Conservation (phyloP, 2,113 vertebrate genomes). For the Strigops habroptila region DNA sequence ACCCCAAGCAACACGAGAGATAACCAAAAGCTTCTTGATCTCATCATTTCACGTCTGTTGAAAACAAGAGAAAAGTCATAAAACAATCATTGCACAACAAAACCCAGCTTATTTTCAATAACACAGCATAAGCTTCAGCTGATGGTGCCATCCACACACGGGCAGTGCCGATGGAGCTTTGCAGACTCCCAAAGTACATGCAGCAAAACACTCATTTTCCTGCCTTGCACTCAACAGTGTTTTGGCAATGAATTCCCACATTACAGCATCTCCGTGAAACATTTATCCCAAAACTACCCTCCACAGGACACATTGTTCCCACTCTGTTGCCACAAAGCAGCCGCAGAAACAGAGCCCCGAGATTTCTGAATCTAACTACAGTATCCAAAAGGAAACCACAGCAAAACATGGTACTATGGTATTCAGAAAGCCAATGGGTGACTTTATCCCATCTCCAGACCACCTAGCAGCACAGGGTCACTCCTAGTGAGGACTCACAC, state of each 20-base stretch:
- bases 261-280: rapidly evolving
- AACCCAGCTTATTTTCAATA: neutral
- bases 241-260: neutral
- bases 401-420: rapidly evolving
- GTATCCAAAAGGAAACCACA: neutral
- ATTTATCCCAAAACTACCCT: neutral
- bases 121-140: neutral
- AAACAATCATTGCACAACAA: neutral
- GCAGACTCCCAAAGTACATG: neutral
- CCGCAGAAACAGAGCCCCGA: neutral
- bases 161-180: rapidly evolving
- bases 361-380: neutral
- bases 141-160: rapidly evolving
- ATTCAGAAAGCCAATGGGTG: neutral
- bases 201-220: neutral
- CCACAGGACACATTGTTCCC: neutral
- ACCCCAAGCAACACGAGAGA: conserved; percentile 77
- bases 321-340: neutral
- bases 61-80: conserved; percentile 30
- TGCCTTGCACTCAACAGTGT: neutral
- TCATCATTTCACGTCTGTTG: conserved; percentile 81
- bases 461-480: neutral
- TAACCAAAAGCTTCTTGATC: conserved; percentile 78
- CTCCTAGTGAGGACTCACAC: neutral
- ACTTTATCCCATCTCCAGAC: neutral